Evolutionary conservation across 2,797 vertebrate species (phyloP), one percentile per base, ranked within the genome.

Genomic region (Xenopus petersii): DNA sequence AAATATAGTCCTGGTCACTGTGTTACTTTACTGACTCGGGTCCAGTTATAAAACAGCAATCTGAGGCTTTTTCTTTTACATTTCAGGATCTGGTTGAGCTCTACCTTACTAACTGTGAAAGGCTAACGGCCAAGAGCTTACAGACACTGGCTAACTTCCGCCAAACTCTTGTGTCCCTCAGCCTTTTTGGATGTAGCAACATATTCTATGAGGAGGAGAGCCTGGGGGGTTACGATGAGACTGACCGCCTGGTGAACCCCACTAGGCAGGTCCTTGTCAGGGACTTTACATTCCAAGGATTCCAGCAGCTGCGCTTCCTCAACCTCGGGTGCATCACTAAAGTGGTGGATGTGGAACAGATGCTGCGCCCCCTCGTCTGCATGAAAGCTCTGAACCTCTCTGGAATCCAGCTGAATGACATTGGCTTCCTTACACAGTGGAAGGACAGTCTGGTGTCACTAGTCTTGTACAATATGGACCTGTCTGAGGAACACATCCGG

Each of bases 381-480:
- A 93, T 99, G 12, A 92, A 93, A 4, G 94, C 95, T 12, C 85
- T 99, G 33, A 96, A 98, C 85, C 92, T 99, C 54, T 98, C 97
- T 0, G 92, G 90, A 7, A 95, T 95, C 69, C 93, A 93, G 83
- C 88, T 98, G 26, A 90, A 91, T 0, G 89, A 95, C 0, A 90
- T 95, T 0, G 82, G 90, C 2, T 99, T 99, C 87, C 91, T 99
- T 12, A 86, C 89, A 5, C 96, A 96, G 85, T 99, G 97, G 97
- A 95, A 91, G 79, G 94, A 98, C 73, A 92, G 91, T 79, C 87
- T 99, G 84, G 92, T 94, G 49, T 98, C 95, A 24, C 91, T 99
- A 12, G 95, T 98, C 82, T 93, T 99, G 82, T 98, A 98, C 90
- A 98, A 98, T 63, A 94, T 97, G 87, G 96, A 98, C 82, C 90